Evolutionary conservation across 2,797 vertebrate genomes (phyloP).

Genomic region (Tachyglossus aculeatus): DNA sequence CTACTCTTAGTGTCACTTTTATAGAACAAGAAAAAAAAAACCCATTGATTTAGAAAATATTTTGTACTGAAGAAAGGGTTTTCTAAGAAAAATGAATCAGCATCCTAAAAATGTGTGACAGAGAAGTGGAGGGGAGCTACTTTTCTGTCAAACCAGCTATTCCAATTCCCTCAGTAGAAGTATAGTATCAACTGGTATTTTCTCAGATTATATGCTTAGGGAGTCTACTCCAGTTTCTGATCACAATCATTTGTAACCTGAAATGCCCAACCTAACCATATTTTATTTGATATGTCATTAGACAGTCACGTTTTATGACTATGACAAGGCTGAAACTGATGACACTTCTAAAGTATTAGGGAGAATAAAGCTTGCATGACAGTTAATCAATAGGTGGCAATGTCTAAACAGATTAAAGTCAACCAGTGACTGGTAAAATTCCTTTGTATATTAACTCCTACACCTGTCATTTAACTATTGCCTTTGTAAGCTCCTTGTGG

Average conservation of each 20-base stretch:
- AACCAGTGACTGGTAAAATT: conserved; percentile 54
- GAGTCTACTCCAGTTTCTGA: conserved; percentile 28
- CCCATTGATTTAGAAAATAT: too few relatives aligned
- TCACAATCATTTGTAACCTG: conserved; percentile 47
- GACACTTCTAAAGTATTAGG: conserved; percentile 60
- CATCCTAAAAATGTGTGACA: background rate
- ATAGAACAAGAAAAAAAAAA: too few relatives aligned
- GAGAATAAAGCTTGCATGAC: conserved; percentile 36
- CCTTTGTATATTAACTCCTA: conserved; percentile 47
- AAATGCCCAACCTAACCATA: conserved; percentile 46
- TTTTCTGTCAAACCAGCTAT: background rate
- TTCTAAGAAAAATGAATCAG: background rate
- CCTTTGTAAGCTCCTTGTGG: too few relatives aligned
- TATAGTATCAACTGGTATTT: background rate
- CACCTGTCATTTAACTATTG: conserved; percentile 29
- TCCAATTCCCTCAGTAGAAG: background rate
- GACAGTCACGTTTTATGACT: conserved; percentile 57
- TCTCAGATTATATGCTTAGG: conserved; percentile 7
- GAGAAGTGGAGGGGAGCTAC: background rate
- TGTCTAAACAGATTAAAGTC: conserved; percentile 65
- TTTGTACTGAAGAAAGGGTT: too few relatives aligned
- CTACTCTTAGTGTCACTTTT: too few relatives aligned
- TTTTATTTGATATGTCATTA: conserved; percentile 67
- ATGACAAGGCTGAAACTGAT: conserved; percentile 61
- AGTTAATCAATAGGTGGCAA: conserved; percentile 63